Conservation (phyloP, 2,888 invertebrate species). For the Ditylenchus weischeri region DNA sequence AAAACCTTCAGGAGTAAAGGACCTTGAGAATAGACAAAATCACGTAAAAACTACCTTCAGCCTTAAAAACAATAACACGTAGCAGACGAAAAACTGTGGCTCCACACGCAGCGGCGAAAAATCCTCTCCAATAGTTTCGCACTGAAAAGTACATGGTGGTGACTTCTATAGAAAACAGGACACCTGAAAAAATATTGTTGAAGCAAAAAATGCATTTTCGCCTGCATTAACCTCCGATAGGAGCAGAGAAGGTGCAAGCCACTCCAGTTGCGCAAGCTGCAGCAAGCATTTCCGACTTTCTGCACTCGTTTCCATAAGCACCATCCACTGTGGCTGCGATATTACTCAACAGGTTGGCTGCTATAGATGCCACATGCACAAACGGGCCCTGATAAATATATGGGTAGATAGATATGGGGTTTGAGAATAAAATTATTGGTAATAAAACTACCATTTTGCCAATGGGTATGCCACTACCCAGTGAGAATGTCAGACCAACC, state of each 20-base stretch:
- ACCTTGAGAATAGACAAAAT: neutral
- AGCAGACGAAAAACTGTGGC: slow-evolving; percentile 89
- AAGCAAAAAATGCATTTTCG: neutral
- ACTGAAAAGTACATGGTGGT: slow-evolving; percentile 98
- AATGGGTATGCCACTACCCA: slow-evolving; percentile 91
- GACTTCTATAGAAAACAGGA: slow-evolving; percentile 37
- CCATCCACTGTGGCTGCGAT: slow-evolving; percentile 69
- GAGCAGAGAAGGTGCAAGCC: slow-evolving; percentile 87
- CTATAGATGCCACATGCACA: slow-evolving; percentile 95
- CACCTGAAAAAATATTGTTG: slow-evolving; percentile 20
- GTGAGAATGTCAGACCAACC: slow-evolving; percentile 85
- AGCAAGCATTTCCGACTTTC: slow-evolving; percentile 87
- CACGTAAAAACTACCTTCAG: slow-evolving; percentile 42
- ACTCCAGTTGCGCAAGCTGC: slow-evolving; percentile 97
- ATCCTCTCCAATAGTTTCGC: slow-evolving; percentile 95
- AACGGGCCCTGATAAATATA: slow-evolving; percentile 76
- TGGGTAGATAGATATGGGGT: neutral
- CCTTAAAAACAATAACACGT: slow-evolving; percentile 70
- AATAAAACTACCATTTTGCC: slow-evolving; percentile 70
- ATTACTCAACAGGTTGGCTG: slow-evolving; percentile 85
- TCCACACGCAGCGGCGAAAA: slow-evolving; percentile 94
- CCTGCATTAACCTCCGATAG: slow-evolving; percentile 74
- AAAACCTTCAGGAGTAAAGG: neutral
- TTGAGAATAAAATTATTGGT: neutral
- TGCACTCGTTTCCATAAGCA: slow-evolving; percentile 50